phyloP scores from a whole-genome alignment of 2,888 invertebrate genomes.

The Seladonia tumulorum region DNA sequence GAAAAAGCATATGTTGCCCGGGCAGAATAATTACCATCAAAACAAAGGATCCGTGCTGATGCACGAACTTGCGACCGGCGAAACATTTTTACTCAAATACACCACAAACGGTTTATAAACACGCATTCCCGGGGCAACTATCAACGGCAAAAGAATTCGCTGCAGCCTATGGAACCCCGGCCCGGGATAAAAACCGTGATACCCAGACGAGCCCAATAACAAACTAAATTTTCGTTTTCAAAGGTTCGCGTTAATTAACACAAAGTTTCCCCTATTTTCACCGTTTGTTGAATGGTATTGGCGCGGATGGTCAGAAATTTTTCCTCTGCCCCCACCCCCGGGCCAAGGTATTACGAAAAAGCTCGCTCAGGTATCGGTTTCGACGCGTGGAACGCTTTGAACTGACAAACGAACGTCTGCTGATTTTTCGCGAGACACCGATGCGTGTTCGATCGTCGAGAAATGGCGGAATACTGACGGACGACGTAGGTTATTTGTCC shows the following conservation, averaged over 20 bases:
- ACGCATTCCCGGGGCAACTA: not conserved
- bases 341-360: no score
- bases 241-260: slow-evolving; percentile 53
- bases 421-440: not conserved
- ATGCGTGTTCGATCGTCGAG: not conserved
- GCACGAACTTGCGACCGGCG: not conserved
- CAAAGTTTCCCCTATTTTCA: slow-evolving; percentile 33
- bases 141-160: not conserved
- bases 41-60: not conserved
- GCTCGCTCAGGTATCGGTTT: not conserved
- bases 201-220: slow-evolving; percentile 45
- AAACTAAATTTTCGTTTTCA: slow-evolving; percentile 36
- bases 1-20: not conserved
- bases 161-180: not conserved
- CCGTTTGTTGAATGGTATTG: slow-evolving; percentile 8
- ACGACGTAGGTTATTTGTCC: not conserved
- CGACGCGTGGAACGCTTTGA: not conserved
- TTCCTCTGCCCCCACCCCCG: not conserved
- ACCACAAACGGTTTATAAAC: not conserved
- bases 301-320: slow-evolving; percentile 17
- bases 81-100: not conserved
- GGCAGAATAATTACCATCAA: not conserved
- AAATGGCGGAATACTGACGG: slow-evolving; percentile 2
- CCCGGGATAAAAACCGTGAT: not conserved
- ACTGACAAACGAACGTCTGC: slow-evolving; percentile 3